These are phyloP conservation scores for Buceros bicornis DNA, from an alignment of 2,797 vertebrate genomes.

Conservation along the genomic window DNA sequence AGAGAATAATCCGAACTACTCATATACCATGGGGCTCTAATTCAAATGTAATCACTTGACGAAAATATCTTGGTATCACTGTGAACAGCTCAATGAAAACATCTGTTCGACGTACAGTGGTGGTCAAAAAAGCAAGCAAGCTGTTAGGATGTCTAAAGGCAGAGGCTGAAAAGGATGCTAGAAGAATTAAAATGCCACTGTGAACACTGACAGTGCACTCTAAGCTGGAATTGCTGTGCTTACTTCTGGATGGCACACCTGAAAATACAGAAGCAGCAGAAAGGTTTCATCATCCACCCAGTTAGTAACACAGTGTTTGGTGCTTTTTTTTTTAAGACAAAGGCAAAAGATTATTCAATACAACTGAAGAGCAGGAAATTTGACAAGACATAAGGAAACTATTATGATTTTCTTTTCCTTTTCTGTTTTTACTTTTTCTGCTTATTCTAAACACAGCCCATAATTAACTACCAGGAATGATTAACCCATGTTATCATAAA, in stretches of 20 bases:
- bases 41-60: slow-evolving; percentile 66
- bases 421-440: neutral
- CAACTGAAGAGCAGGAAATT: neutral
- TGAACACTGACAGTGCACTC: neutral
- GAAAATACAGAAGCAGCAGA: neutral
- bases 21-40: slow-evolving; percentile 13
- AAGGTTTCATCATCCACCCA: neutral
- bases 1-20: slow-evolving; percentile 66
- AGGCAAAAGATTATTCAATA: neutral
- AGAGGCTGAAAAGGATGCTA: neutral
- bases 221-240: neutral
- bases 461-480: neutral
- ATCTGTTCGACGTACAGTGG: slow-evolving; percentile 24
- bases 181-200: neutral
- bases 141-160: neutral
- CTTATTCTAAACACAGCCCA: neutral
- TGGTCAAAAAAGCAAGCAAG: slow-evolving; percentile 53
- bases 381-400: neutral
- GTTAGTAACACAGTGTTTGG: neutral
- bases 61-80: slow-evolving; percentile 54
- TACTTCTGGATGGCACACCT: neutral
- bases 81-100: slow-evolving; percentile 27
- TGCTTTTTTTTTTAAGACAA: neutral
- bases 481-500: neutral
- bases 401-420: neutral